Base-by-base conservation (phyloP, 2,888 invertebrate species). In the Eutolmus rufibarbis region DNA sequence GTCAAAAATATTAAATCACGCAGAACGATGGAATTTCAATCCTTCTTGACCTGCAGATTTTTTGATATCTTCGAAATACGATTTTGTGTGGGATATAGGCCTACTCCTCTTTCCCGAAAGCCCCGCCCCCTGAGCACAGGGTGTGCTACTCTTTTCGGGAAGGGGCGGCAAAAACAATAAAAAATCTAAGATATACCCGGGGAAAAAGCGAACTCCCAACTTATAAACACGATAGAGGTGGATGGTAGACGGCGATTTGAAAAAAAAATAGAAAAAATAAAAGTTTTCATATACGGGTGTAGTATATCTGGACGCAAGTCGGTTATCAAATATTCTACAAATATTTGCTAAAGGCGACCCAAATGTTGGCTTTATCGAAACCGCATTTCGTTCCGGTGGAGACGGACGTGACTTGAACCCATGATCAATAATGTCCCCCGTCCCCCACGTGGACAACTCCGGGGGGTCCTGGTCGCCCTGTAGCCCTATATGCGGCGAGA, bases 331-430 rank as follows among this genome's bases (percentile, higher is more conserved):
- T 88, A 88, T 88, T 87, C 88, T 86, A 87, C 87, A 87, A 88
- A 88, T 88, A 88, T 88, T 88, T 88, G 88, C 88, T 86, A 88
- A 88, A 87, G 87, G 86, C 87, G 87, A 88, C 88, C 88, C 87
- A 88, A 88, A 88, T 88, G 86, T 88, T 87, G 88, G 88, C 88
- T 87, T 88, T 88, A 88, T 88, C 88, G 87, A 88, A 88, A 88
- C 87, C 88, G 82, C 88, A 87, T 88, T 88, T 88, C 85, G 87
- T 86, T 87, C 84, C 86, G 88, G 87, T 87, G 66, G 66, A 86
- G 86, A 86, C 51, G 86, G 78, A 88, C 88, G 88, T 88, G 88
- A 88, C 88, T 87, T 74, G 88, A 88, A 88, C 84, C 28, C 74
- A 56, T 87, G 87, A 88, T 88, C 86, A 88, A 79, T 86, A 87